Percentiles rank a stretch among this genome's conserved stretches.
These are phyloP conservation scores for Rhaphigaster nebulosa DNA, from an alignment of 2,888 invertebrate species.

Conservation along the genomic window DNA sequence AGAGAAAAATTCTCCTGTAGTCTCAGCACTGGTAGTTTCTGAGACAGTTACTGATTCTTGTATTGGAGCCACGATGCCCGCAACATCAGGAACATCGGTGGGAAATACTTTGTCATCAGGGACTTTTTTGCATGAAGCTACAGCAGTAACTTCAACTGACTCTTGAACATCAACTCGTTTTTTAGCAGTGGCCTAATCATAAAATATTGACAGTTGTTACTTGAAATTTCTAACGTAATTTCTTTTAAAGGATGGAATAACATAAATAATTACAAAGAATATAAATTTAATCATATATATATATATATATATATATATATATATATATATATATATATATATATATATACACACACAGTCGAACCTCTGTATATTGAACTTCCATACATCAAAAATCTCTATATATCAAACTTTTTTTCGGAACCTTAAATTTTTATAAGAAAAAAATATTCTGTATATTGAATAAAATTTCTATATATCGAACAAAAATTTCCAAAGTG, in stretches of 20 bases:
- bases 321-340: too few species aligned
- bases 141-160: constrained; percentile 66
- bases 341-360: too few species aligned
- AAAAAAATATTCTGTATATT: too few species aligned
- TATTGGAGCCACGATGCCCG: constrained; percentile 73
- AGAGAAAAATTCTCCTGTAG: constrained; percentile 60
- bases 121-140: constrained; percentile 66
- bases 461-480: too few species aligned
- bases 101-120: constrained; percentile 65
- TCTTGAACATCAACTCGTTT: constrained; percentile 66
- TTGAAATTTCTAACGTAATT: neutral
- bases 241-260: neutral
- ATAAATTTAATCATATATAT: neutral
- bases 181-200: constrained; percentile 70
- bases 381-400: too few species aligned
- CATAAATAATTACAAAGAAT: neutral
- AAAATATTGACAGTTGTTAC: neutral
- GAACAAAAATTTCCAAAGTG: too few species aligned
- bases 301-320: neutral
- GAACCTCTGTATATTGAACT: too few species aligned
- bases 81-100: constrained; percentile 66
- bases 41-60: constrained; percentile 76
- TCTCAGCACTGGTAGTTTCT: constrained; percentile 69
- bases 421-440: too few species aligned
- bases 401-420: too few species aligned